phyloP scores from a whole-genome alignment of 2,797 vertebrate genomes.

The Salarias fasciatus region DNA sequence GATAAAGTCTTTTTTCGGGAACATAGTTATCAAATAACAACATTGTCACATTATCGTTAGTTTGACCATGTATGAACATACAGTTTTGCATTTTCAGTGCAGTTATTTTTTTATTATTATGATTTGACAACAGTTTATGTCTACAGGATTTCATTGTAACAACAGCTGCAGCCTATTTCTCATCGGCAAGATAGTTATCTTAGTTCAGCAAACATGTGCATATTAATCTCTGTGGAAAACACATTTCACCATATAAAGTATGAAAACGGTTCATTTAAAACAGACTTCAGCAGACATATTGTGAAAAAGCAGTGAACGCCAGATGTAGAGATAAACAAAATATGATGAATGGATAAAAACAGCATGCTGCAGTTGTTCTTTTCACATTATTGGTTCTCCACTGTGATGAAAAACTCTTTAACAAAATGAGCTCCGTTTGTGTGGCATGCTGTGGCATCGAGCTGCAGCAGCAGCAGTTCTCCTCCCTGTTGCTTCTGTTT shows the following conservation, averaged over 20 bases:
- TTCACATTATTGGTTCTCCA: not conserved
- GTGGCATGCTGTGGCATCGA: not conserved
- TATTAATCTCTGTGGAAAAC: not conserved
- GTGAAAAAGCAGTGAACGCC: not conserved
- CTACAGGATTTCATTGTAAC: not conserved
- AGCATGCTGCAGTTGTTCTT: not conserved
- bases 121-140: not conserved
- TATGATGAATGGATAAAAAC: not conserved
- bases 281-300: not conserved
- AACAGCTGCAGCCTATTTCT: not conserved
- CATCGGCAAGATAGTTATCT: not conserved
- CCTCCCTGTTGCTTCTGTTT: constrained; percentile 23
- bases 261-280: too few relatives aligned
- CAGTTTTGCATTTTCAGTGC: not conserved
- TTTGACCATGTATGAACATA: constrained; percentile 10
- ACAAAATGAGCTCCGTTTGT: not conserved
- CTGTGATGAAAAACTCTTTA: not conserved
- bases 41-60: constrained; percentile 2
- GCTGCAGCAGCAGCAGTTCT: not conserved
- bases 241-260: not conserved
- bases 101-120: not conserved
- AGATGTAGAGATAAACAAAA: not conserved
- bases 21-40: constrained; percentile 8
- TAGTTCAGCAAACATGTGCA: not conserved
- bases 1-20: constrained; percentile 3